These are phyloP conservation scores for Corythaixoides concolor DNA, from an alignment of 2,113 vertebrate species.

Conservation along the genomic window DNA sequence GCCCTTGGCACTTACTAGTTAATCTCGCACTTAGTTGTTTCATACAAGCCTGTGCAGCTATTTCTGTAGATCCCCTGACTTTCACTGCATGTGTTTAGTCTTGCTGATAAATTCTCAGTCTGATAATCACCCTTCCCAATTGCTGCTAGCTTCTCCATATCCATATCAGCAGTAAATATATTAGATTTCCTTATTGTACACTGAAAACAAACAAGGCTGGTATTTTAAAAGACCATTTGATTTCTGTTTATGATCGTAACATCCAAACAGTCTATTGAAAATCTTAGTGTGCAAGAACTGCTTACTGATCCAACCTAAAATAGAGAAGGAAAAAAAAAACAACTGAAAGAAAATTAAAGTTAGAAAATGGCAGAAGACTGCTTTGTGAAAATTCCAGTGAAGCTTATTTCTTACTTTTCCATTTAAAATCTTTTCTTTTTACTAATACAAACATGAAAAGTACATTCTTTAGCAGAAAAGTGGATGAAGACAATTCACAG, in stretches of 20 bases:
- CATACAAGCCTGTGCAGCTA: neutral
- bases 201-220: neutral
- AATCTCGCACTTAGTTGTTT: neutral
- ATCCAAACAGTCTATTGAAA: neutral
- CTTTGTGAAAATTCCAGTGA: neutral
- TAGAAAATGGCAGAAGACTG: neutral
- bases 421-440: neutral
- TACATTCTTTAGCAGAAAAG: neutral
- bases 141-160: neutral
- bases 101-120: neutral
- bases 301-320: neutral
- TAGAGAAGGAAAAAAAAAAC: accelerated
- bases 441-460: neutral
- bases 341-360: neutral
- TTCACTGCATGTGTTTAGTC: neutral
- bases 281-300: neutral
- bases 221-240: neutral
- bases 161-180: neutral
- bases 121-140: neutral
- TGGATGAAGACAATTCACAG: neutral
- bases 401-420: neutral
- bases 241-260: neutral
- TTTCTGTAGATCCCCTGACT: neutral
- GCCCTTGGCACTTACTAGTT: neutral
- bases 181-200: neutral